Conservation (phyloP, 2,113 vertebrate genomes). For the Dicentrarchus labrax region DNA sequence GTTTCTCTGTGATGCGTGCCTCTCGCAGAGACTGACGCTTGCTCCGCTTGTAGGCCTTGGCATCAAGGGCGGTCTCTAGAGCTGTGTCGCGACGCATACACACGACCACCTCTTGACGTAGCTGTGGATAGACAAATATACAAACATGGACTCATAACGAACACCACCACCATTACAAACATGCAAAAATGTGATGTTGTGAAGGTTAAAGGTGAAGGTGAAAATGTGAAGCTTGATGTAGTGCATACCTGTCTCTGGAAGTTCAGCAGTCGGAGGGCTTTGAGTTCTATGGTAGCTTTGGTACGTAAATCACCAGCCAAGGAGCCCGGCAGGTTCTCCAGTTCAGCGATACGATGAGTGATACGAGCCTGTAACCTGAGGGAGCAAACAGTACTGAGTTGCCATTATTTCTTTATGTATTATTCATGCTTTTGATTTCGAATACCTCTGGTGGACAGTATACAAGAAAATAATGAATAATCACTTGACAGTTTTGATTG, state of each 20-base stretch:
- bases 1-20: constrained; percentile 95
- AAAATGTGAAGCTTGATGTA: neutral
- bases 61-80: constrained; percentile 93
- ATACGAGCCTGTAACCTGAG: constrained; percentile 95
- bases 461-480: no score
- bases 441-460: neutral
- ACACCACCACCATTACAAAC: neutral
- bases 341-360: constrained; percentile 94
- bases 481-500: no score
- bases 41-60: constrained; percentile 97
- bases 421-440: neutral
- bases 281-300: constrained; percentile 98
- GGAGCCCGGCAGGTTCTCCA: constrained; percentile 96
- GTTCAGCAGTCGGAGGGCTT: constrained; percentile 95
- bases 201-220: neutral
- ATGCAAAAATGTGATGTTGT: neutral
- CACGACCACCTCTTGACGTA: constrained; percentile 96
- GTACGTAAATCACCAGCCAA: constrained; percentile 95
- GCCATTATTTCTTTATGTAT: neutral
- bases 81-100: constrained; percentile 96
- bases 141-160: neutral
- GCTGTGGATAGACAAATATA: constrained; percentile 71
- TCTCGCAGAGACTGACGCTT: constrained; percentile 94
- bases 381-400: neutral
- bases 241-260: constrained; percentile 94